Evolutionary conservation across 2,888 invertebrate species (phyloP).

Genomic region (Phengaris arion): DNA sequence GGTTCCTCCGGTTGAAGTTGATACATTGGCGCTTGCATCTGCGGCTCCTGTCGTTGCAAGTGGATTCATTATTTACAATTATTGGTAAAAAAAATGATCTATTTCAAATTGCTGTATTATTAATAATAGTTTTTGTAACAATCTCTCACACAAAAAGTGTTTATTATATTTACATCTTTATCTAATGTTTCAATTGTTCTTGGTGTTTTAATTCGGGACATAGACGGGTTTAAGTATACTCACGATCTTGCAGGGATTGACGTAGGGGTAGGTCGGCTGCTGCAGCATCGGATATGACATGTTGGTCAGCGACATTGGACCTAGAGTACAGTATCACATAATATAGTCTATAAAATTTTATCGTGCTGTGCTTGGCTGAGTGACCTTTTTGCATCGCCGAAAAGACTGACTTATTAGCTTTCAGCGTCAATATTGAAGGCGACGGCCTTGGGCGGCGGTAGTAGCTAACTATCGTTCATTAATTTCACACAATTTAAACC

Average conservation of each 20-base stretch:
- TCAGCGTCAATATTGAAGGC: no score
- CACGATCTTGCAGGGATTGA: conserved; percentile 58
- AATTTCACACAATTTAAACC: not conserved
- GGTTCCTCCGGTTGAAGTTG: conserved; percentile 53
- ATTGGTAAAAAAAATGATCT: no score
- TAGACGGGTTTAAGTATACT: conserved; percentile 40
- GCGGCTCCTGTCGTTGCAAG: conserved; percentile 46
- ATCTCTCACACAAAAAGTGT: no score
- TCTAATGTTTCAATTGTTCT: no score
- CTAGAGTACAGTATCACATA: conserved; percentile 46
- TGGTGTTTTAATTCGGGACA: no score
- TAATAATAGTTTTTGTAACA: no score
- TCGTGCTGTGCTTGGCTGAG: no score
- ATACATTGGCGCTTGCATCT: conserved; percentile 52
- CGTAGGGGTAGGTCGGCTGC: conserved; percentile 49
- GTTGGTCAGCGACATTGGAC: conserved; percentile 57
- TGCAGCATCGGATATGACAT: conserved; percentile 56
- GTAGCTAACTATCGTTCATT: not conserved
- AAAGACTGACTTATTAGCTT: no score
- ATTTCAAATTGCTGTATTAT: no score
- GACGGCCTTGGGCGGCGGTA: not conserved
- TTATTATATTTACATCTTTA: no score
- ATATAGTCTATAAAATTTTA: not conserved
- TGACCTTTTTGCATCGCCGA: no score
- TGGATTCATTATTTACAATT: not conserved